Percentiles rank a stretch among this genome's conserved stretches.
Evolutionary conservation across 2,113 vertebrate species (phyloP).

Genomic region (Sphaerodactylus townsendi): DNA sequence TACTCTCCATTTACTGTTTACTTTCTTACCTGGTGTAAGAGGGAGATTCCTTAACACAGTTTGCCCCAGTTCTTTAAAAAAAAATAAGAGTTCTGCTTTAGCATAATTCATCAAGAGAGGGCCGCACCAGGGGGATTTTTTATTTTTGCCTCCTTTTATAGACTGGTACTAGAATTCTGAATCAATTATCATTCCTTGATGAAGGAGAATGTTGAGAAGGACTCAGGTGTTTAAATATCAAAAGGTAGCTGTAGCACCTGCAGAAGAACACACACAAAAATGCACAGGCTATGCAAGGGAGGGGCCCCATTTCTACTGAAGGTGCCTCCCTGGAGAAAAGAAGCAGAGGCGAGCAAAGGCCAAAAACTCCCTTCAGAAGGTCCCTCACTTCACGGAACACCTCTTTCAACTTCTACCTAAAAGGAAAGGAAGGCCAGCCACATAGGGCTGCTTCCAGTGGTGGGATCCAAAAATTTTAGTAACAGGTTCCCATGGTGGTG

Average conservation of each 20-base stretch:
- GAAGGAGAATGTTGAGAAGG: neutral
- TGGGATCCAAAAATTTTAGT: no score
- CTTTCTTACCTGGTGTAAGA: slow-evolving; percentile 74
- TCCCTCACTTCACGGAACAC: neutral
- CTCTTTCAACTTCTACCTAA: neutral
- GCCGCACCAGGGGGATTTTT: slow-evolving; percentile 42
- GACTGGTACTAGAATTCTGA: no score
- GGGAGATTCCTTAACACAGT: slow-evolving; percentile 76
- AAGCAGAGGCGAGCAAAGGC: neutral
- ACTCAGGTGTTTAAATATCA: neutral
- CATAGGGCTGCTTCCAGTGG: no score
- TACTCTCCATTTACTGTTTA: slow-evolving; percentile 84
- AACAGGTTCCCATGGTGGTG: no score
- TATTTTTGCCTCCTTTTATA: slow-evolving; percentile 41
- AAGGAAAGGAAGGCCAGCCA: neutral
- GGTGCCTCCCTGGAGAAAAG: neutral
- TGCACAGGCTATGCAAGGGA: neutral
- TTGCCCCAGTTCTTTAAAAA: slow-evolving; percentile 65
- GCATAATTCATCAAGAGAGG: slow-evolving; percentile 58
- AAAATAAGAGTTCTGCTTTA: slow-evolving; percentile 32
- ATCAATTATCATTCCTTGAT: neutral
- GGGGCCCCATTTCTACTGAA: neutral
- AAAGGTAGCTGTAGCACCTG: neutral
- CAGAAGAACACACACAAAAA: neutral
- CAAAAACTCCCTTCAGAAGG: neutral